Base-by-base conservation (phyloP, 37 sponge, comb jelly and placozoan species). In the Geodia barretti region DNA sequence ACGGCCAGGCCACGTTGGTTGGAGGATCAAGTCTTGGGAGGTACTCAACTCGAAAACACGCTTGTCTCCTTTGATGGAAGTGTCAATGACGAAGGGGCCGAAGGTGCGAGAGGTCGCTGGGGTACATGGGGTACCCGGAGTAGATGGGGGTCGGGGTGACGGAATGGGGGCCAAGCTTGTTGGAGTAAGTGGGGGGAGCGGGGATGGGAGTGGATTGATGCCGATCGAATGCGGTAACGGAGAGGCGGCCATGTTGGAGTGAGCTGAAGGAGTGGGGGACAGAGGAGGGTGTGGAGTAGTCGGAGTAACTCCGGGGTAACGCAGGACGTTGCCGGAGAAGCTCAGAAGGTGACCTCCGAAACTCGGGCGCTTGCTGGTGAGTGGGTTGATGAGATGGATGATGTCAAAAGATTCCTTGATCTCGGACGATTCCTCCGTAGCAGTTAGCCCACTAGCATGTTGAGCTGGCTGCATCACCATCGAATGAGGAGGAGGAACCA, bases 31-130 rank as follows among this genome's bases (percentile, higher is more conserved):
- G 30, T 67, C 69, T 4, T 67, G 20, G 33, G 35, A 38, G 0
- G 32, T 35, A 24, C 80, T 35, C 29, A 80, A 54, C 60, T 80
- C 80, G 28, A n/a, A 47, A n/a, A 33, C 25, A 32, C 72, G 80
- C 28, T 29, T 28, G 28, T 35, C 71, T 32, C 33, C 39, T 7
- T 80, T 25, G 26, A 59, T 59, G 39, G 37, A 80, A 14, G 62
- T 36, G 21, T 70, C 32, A 4, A 38, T 4, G 1, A 33, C 24
- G 43, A 77, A 77, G 19, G 66, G 66, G 1, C 76, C 62, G 11
- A 14, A 5, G 8, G 25, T 7, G 25, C 20, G 41, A 3, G 67
- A 36, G 24, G 65, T 20, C 1, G 64, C 2, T 30, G 78, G 78
- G 32, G 67, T 64, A 17, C 9, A 32, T 40, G 78, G 67, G 41